phyloP scores from a whole-genome alignment of 2,888 invertebrate genomes.

The Odontomyia ornata region DNA sequence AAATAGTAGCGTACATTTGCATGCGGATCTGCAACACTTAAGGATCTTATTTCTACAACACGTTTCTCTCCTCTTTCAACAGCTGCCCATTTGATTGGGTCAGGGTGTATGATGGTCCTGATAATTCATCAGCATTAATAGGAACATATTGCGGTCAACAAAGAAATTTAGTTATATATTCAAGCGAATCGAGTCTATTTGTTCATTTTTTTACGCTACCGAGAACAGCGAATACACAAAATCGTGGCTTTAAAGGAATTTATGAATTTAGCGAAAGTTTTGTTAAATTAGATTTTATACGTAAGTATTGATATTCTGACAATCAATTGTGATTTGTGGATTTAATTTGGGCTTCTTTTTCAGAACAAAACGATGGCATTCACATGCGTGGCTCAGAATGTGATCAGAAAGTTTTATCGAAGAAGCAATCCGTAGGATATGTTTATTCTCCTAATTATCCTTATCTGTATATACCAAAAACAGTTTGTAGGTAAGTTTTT shows the following conservation, averaged over 20 bases:
- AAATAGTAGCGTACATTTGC: too few species aligned
- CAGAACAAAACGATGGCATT: slow-evolving; percentile 91
- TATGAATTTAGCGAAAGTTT: slow-evolving; percentile 99
- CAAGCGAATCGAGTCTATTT: slow-evolving; percentile 88
- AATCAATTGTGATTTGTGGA: too few species aligned
- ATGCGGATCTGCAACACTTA: too few species aligned
- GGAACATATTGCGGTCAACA: slow-evolving; percentile 98
- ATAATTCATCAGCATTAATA: slow-evolving; percentile 88
- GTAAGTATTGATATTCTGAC: slow-evolving; percentile 57
- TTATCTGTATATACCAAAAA: slow-evolving; percentile 92
- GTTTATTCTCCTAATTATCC: slow-evolving; percentile 98
- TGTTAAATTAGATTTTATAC: slow-evolving; percentile 91
- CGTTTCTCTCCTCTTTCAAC: not conserved
- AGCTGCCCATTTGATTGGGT: slow-evolving; percentile 99
- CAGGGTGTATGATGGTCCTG: slow-evolving; percentile 94
- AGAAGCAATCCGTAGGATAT: slow-evolving; percentile 89
- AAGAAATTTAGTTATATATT: slow-evolving; percentile 94
- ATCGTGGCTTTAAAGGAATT: slow-evolving; percentile 97
- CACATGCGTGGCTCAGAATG: slow-evolving; percentile 98
- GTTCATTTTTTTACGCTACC: slow-evolving; percentile 92
- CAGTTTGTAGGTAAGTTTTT: slow-evolving; percentile 82
- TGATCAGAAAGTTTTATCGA: slow-evolving; percentile 96
- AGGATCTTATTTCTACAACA: not conserved
- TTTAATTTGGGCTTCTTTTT: slow-evolving; percentile 74
- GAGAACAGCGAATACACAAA: slow-evolving; percentile 92